phyloP scores from a whole-genome alignment of 2,113 vertebrate genomes.

The Phrynosoma platyrhinos region DNA sequence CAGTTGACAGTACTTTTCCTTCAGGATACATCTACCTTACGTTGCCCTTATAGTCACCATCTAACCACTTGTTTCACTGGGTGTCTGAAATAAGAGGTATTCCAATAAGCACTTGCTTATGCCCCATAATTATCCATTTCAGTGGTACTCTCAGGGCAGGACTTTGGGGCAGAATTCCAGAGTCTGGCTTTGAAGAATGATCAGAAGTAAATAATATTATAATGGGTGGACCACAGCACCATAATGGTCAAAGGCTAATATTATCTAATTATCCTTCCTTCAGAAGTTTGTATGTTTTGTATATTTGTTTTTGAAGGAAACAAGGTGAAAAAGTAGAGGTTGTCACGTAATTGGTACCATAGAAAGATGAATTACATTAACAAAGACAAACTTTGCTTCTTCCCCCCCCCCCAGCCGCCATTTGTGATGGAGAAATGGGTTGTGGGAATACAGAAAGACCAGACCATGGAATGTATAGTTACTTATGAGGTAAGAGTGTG shows the following conservation, averaged over 20 bases:
- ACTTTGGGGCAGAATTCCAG: neutral
- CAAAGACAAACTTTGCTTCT: conserved; percentile 41
- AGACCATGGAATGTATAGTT: conserved; percentile 90
- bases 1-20: no score
- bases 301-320: neutral
- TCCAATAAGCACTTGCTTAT: no score
- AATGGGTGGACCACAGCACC: neutral
- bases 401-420: conserved; percentile 85
- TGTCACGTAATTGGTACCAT: neutral
- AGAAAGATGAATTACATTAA: neutral
- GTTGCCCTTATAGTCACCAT: no score
- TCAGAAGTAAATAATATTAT: neutral
- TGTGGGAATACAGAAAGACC: conserved; percentile 85
- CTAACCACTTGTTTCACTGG: no score
- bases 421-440: conserved; percentile 99
- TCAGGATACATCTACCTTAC: no score
- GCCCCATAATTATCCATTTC: neutral
- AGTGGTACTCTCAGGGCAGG: neutral
- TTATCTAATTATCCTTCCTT: neutral
- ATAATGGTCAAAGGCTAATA: neutral
- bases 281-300: neutral
- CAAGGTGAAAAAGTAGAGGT: neutral
- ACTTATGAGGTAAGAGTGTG: conserved; percentile 90
- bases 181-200: neutral
- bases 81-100: no score